A percentile compares a stretch with the other conserved stretches of the same genome.
Conservation (phyloP, 1,140 invertebrate species). For the Lucilia sericata region DNA sequence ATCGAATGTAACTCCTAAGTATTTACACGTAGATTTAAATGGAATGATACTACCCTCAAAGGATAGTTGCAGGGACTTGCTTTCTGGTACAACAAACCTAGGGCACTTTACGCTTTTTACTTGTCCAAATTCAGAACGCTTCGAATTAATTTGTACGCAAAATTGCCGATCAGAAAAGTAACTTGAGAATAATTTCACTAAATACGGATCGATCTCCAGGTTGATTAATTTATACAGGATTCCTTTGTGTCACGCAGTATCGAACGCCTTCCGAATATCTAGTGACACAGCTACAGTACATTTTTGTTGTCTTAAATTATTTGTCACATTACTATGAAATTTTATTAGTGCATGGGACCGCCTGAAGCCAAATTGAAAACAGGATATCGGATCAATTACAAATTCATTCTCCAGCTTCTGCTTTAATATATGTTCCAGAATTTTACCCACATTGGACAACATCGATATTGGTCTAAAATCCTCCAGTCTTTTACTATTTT, state of each 20-base stretch:
- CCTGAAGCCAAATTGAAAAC: conserved; percentile 8
- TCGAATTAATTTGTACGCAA: not conserved
- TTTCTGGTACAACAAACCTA: not conserved
- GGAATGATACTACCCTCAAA: not conserved
- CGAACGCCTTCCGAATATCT: too few relatives aligned
- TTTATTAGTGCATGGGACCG: too few relatives aligned
- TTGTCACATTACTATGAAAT: too few relatives aligned
- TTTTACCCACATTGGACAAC: not conserved
- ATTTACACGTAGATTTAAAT: not conserved
- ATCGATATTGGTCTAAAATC: too few relatives aligned
- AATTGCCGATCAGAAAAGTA: not conserved
- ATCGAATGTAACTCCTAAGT: not conserved
- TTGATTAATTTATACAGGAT: too few relatives aligned
- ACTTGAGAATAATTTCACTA: not conserved
- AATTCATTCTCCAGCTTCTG: not conserved
- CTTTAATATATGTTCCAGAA: not conserved
- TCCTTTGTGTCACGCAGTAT: too few relatives aligned
- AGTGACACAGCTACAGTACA: too few relatives aligned
- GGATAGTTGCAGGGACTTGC: not conserved
- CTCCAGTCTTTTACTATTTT: too few relatives aligned
- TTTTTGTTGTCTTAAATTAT: too few relatives aligned
- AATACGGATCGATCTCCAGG: too few relatives aligned
- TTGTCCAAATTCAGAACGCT: not conserved
- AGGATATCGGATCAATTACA: not conserved
- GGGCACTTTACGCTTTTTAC: not conserved